Evolutionary conservation across 2,113 vertebrate species (phyloP).

Genomic region (Heliornis fulica): DNA sequence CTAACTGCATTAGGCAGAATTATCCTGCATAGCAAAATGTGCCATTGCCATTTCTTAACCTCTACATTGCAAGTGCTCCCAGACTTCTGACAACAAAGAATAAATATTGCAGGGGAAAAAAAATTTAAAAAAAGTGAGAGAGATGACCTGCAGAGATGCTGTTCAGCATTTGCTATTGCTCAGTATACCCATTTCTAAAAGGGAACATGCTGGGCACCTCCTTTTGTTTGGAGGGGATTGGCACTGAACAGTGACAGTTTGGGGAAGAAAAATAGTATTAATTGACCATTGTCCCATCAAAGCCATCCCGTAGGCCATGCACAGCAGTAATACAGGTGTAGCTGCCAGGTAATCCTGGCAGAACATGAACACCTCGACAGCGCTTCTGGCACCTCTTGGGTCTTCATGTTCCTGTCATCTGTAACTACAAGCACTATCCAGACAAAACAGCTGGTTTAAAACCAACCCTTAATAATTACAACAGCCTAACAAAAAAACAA

Average conservation of each 20-base stretch:
- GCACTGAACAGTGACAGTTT: not conserved
- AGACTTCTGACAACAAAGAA: not conserved
- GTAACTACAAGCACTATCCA: not conserved
- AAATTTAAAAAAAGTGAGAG: not conserved
- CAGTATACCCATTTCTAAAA: not conserved
- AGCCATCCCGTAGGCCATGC: not conserved
- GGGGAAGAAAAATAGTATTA: not conserved
- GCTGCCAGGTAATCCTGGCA: not conserved
- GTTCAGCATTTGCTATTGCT: not conserved
- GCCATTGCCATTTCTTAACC: not conserved
- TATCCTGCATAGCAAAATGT: not conserved
- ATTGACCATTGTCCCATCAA: not conserved
- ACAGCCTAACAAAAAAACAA: not conserved
- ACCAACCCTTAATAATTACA: not conserved
- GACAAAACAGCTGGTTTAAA: not conserved
- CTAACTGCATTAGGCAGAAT: not conserved
- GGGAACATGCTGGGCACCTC: not conserved
- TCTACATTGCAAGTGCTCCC: not conserved
- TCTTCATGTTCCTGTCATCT: not conserved
- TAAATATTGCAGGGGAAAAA: not conserved
- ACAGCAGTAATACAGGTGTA: accelerated
- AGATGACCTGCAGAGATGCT: not conserved
- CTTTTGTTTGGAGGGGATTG: not conserved
- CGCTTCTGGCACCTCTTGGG: not conserved
- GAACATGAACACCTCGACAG: not conserved